Evolutionary conservation across 2,888 invertebrate genomes (phyloP), one percentile per base, ranked within the genome.

Genomic region (Rotaria sp.): DNA sequence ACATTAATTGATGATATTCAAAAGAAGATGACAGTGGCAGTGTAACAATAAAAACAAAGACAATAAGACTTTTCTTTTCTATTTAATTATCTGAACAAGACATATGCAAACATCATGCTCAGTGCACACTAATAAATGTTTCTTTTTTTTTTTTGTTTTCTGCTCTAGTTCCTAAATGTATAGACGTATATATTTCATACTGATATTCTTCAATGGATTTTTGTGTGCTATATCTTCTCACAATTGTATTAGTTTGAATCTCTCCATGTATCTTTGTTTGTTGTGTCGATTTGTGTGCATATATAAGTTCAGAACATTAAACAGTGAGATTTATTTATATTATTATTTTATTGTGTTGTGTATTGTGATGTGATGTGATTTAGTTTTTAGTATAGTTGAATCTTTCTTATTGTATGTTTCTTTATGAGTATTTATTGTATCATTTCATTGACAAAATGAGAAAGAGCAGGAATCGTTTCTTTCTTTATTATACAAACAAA

Each of bases 11-110:
- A 41, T 3, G 80, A 80, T 80, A 80, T 80, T 45, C 45, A 80
- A 80, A 80, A 80, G 80, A 80, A 80, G 26, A 80, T 80, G 80
- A 80, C 80, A 45, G 80, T 80, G 10, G 38, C 80, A 8, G 80
- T 80, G 21, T 80, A 45, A 75, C 38, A 35, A 24, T 11, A 75
- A 38, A 30, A 30, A 24, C 13, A 80, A 41, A 45, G 15, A 21
- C 1, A 74, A 38, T 3, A 26, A 26, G 21, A 35, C 18, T 52
- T 24, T 52, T 52, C 35, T 8, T 67, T 18, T 67, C 5, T 67
- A 35, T 21, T 67, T 67, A 35, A 13, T 21, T 21, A 35, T 21
- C 35, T 35, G 21, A 67, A 30, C 35, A 67, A n/a, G 21, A 35
- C 67, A 38, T 7, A 67, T 55, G 26, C 55, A 55, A 24, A 55